Base-by-base conservation (phyloP, 2,113 vertebrate genomes). In the Melierax canorus region DNA sequence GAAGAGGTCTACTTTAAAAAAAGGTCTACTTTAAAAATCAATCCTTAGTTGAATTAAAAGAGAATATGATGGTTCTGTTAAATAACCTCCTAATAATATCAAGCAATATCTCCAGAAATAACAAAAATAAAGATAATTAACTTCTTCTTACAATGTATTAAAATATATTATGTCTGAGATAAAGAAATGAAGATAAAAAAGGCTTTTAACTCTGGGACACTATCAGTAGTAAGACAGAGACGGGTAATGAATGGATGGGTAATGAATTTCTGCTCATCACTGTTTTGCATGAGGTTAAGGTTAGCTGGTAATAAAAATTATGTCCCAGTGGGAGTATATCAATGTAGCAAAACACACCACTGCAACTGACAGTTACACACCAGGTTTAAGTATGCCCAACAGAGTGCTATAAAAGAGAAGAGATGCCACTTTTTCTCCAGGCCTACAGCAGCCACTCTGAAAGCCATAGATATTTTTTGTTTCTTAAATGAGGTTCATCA, bases 291-390 rank as follows among this genome's bases (percentile, higher is more conserved):
- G 48, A 90, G 13, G 17, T 34, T 76, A 41, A 77, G 19, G 10
- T 55, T 76, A 69, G 32, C 24, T 79, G 53, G 6, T 59, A 46
- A 64, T 32, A 84, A 78, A 85, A 66, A 48, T 24, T 27, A 10
- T 17, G 3, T 75, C 15, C 43, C 6, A 9, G 5, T 51, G 18
- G 17, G 16, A 15, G 6, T 34, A n/a, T 43, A 46, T 38, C 51
- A 63, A 6, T 6, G 3, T 30, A 60, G 20, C 15, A 76, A 76
- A 90, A 55, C 9, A 27, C 10, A 36, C 10, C 27, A 64, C 15
- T 2, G 3, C 0, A 7, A 53, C n/a, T 53, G 53, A 29, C 29
- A 64, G 23, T 27, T 20, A 59, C 12, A n/a, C 5, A 55, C 1
- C 14, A 68, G 7, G 12, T 48, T 75, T 67, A 59, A 92, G 10